These are phyloP conservation scores for Vidua macroura DNA, from an alignment of 2,113 vertebrate species.

Conservation along the genomic window DNA sequence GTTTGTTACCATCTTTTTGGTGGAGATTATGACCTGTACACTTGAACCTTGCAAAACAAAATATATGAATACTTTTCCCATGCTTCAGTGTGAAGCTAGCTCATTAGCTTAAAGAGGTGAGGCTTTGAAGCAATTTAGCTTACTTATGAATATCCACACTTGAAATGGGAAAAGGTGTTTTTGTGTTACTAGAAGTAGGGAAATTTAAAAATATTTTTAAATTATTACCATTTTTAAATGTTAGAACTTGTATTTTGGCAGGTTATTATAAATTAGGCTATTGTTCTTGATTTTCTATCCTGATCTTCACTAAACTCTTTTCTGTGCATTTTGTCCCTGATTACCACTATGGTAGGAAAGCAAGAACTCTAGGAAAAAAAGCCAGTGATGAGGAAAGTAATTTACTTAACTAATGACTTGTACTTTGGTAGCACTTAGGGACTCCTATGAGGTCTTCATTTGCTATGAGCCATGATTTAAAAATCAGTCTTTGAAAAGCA, in stretches of 20 bases:
- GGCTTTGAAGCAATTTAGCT: neutral
- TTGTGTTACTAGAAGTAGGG: neutral
- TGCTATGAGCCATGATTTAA: neutral
- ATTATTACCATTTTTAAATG: neutral
- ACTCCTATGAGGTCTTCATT: neutral
- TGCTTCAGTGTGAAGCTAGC: neutral
- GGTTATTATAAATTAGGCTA: neutral
- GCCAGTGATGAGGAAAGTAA: neutral
- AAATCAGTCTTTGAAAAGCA: neutral
- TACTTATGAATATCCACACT: neutral
- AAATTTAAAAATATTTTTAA: neutral
- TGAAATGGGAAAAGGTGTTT: neutral
- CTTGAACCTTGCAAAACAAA: neutral
- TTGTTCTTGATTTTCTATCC: neutral
- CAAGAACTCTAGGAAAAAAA: neutral
- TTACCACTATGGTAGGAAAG: neutral
- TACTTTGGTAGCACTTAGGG: neutral
- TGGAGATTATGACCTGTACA: neutral
- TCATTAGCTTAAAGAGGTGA: neutral
- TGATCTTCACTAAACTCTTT: neutral
- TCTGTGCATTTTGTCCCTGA: neutral
- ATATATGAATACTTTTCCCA: neutral
- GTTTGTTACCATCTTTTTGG: neutral
- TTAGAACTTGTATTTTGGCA: neutral
- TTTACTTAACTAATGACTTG: neutral